Percentiles rank a stretch among this genome's conserved stretches.
These are phyloP conservation scores for Aspidiotus destructor DNA, from an alignment of 2,888 invertebrate genomes.

Conservation along the genomic window DNA sequence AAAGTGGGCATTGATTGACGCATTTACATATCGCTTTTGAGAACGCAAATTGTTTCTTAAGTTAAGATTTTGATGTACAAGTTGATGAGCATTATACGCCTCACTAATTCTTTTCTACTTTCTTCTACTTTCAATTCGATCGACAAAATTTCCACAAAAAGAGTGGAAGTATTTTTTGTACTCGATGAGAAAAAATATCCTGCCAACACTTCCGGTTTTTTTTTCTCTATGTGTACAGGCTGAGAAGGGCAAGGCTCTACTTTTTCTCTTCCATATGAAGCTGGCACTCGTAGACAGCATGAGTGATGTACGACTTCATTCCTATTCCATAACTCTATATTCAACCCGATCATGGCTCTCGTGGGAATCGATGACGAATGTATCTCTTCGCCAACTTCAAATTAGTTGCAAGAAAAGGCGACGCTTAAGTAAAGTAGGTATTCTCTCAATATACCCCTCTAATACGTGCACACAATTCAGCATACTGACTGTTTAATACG, in stretches of 20 bases:
- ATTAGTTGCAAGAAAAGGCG: slow-evolving; percentile 28
- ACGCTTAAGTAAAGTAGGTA: slow-evolving; percentile 6
- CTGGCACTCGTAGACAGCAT: slow-evolving; percentile 26
- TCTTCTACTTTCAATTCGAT: too few relatives aligned
- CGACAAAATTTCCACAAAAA: not conserved
- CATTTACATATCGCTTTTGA: too few relatives aligned
- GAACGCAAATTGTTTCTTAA: too few relatives aligned
- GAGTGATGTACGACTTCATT: slow-evolving; percentile 29
- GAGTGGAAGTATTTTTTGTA: slow-evolving; percentile 19
- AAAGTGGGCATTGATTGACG: too few relatives aligned
- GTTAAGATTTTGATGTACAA: too few relatives aligned
- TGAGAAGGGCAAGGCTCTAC: not conserved
- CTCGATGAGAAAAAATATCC: slow-evolving; percentile 13
- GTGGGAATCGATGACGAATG: slow-evolving; percentile 34
- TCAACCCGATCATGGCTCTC: slow-evolving; percentile 34
- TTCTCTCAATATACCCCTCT: slow-evolving; percentile 16
- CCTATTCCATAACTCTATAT: slow-evolving; percentile 32
- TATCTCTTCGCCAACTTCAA: slow-evolving; percentile 34
- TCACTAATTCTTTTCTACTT: too few relatives aligned
- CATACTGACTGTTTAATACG: too few relatives aligned
- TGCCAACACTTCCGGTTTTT: not conserved
- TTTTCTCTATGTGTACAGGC: not conserved
- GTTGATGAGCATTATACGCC: too few relatives aligned
- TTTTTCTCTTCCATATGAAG: not conserved
- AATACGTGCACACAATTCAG: not conserved